Evolutionary conservation across 2,888 invertebrate species (phyloP), one percentile per base, ranked within the genome.

Genomic region (Siphlonurus alternatus): DNA sequence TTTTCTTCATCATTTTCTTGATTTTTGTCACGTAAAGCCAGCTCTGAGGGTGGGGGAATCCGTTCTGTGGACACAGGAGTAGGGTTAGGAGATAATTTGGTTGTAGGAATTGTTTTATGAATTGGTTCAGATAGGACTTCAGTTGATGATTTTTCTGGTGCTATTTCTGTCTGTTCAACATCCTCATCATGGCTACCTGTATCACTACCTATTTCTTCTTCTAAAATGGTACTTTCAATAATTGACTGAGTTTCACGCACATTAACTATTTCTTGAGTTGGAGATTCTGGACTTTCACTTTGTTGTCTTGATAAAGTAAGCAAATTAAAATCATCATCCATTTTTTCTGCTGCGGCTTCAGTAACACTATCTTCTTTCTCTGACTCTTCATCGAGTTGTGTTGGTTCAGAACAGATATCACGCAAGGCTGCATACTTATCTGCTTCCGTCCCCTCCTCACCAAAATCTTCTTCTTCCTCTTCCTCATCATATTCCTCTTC

Each of bases 391-490:
- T 69, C 73, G 69, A 7, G 7, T 22, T 5, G 22, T n/a, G 22
- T 5, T 56, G 56, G 38, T 61, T 69, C 70, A 18, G 63, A 85
- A 84, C 0, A 71, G 63, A 74, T 72, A 71, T 90, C 90, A 0
- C 91, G 78, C 62, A 92, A 74, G 0, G 91, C 91, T 0, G 91
- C 91, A 72, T 92, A 92, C 70, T 85, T 83, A 74, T 90, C 90
- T 2, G 66, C 78, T 23, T 75, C 76, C 68, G 76, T 77, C 0
- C 66, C 66, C 38, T 53, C 65, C 19, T 67, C 53, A 72, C 70
- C 59, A 74, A 75, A 18, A 2, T 64, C 66, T 51, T 66, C 78
- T 25, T 75, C 76, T 68, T 76, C 78, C 0, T 67, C 65, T 56
- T 54, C 64, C n/a, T 66, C 61, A 72, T 70, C 61, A 74, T 76